These are phyloP conservation scores for Collichthys lucidus DNA, from an alignment of 2,113 vertebrate species.

Conservation along the genomic window DNA sequence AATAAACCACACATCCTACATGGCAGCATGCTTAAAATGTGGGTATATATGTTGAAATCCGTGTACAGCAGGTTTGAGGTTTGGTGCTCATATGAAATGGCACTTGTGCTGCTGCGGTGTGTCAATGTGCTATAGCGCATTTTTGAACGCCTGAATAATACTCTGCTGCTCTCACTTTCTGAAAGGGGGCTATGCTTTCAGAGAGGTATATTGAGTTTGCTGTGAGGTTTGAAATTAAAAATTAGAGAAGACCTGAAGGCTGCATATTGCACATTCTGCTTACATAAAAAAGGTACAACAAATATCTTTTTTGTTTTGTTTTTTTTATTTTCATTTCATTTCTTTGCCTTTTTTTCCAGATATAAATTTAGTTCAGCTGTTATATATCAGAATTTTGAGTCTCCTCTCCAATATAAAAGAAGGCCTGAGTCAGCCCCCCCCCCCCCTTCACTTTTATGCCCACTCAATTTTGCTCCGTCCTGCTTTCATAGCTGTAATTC, in stretches of 20 bases:
- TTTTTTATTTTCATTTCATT: background rate
- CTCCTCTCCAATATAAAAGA: constrained; percentile 31
- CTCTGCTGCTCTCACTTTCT: constrained; percentile 20
- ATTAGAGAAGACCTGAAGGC: constrained; percentile 10
- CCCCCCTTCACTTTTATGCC: constrained; percentile 23
- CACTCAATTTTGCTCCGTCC: constrained; percentile 33
- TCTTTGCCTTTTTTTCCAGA: background rate
- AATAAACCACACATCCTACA: constrained; percentile 47
- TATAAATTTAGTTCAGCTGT: background rate
- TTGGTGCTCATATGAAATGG: background rate
- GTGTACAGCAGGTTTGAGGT: constrained; percentile 11
- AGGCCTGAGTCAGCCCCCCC: constrained; percentile 27
- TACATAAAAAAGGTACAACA: background rate
- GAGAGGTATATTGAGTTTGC: constrained; percentile 16
- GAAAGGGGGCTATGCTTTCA: constrained; percentile 36
- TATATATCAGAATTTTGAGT: constrained; percentile 26
- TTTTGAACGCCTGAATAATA: constrained; percentile 40
- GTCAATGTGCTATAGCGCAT: constrained; percentile 40
- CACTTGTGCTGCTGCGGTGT: constrained; percentile 32
- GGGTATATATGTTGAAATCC: constrained; percentile 19
- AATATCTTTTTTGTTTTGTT: background rate
- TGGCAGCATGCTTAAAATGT: constrained; percentile 47
- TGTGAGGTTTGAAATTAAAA: background rate
- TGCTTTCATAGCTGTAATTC: constrained; percentile 30
- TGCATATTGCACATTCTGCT: background rate